Conservation (phyloP, 2,888 invertebrate species). For the Apodemia duryi region DNA sequence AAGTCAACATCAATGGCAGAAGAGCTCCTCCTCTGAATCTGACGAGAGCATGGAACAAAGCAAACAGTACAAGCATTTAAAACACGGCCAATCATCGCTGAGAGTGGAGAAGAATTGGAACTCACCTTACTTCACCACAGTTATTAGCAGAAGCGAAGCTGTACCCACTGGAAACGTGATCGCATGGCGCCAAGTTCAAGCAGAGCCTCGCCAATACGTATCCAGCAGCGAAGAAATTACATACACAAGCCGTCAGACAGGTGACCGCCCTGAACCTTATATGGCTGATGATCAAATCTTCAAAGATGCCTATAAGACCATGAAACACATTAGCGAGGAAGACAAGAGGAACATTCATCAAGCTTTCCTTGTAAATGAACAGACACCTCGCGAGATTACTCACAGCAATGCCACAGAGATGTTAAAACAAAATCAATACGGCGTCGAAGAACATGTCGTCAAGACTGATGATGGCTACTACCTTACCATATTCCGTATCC, state of each 20-base stretch:
- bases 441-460: conserved; percentile 57
- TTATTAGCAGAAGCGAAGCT: conserved; percentile 34
- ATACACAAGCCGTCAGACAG: conserved; percentile 36
- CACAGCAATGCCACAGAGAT: conserved; percentile 52
- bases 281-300: conserved; percentile 52
- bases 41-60: conserved; percentile 34
- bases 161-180: conserved; percentile 41
- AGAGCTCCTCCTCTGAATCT: conserved; percentile 35
- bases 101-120: conserved; percentile 35
- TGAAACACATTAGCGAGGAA: conserved; percentile 49
- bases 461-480: conserved; percentile 68
- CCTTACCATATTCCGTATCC: conserved; percentile 62
- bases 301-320: conserved; percentile 50
- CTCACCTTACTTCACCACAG: conserved; percentile 36
- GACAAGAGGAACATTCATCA: conserved; percentile 51
- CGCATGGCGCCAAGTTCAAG: conserved; percentile 45
- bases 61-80: conserved; percentile 16
- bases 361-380: conserved; percentile 38
- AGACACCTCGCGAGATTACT: conserved; percentile 37
- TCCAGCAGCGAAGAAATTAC: conserved; percentile 1
- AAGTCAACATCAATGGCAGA: conserved; percentile 23
- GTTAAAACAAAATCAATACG: conserved; percentile 54
- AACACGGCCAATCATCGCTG: conserved; percentile 20
- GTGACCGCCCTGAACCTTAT: conserved; percentile 27
- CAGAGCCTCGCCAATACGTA: conserved; percentile 25